Percentiles rank a stretch among this genome's conserved stretches.
phyloP scores from a whole-genome alignment of 2,113 vertebrate species.

The Natator depressus region DNA sequence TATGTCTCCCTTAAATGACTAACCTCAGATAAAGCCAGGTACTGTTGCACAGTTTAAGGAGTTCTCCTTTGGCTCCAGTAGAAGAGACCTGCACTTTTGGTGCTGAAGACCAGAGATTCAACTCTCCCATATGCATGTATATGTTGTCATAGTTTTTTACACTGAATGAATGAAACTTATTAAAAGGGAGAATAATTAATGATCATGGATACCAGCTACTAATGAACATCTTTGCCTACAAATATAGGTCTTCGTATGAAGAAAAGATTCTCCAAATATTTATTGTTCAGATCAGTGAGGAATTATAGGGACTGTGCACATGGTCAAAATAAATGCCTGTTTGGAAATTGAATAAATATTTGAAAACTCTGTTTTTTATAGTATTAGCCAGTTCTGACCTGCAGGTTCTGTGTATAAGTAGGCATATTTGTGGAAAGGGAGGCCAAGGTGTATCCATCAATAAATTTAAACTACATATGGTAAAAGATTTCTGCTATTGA shows the following conservation, averaged over 20 bases:
- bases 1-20: not conserved
- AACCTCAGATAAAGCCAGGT: not conserved
- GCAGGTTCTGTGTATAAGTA: not conserved
- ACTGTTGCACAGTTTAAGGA: not conserved
- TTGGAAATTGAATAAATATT: not conserved
- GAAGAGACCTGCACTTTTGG: not conserved
- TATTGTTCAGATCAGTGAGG: not conserved
- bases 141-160: not conserved
- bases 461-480: not conserved
- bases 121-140: not conserved
- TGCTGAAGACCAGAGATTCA: not conserved
- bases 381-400: not conserved
- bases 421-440: not conserved
- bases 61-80: not conserved
- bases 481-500: not conserved
- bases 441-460: not conserved
- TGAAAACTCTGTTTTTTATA: not conserved
- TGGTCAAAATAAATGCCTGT: not conserved
- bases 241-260: not conserved
- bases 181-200: not conserved
- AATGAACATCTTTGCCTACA: not conserved
- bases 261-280: not conserved
- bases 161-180: not conserved
- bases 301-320: not conserved
- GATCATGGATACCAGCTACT: fast-evolving